Evolutionary conservation across 2,888 invertebrate species (phyloP), one percentile per base, ranked within the genome.

Genomic region (Thelaira solivaga): DNA sequence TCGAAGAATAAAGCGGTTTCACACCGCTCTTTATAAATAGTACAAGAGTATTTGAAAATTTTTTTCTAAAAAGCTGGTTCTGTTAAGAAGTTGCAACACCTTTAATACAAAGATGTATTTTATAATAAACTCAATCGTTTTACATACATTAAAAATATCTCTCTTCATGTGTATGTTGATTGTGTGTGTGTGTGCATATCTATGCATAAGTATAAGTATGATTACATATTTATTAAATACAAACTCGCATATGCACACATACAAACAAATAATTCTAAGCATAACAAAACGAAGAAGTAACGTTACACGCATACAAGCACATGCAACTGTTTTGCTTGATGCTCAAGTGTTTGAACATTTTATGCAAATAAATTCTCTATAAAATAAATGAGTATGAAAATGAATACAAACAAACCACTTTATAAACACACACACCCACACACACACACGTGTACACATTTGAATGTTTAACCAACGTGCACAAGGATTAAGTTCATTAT

Each of bases 401-500:
- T 34, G 26, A 73, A 65, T 43, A 43, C 29, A 53, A 24, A 34
- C 51, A 43, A 68, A 68, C 34, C 36, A 73, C 26, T 65, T 34
- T 71, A 24, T n/a, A 71, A 51, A 13, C n/a, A 57, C 16, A 49
- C 20, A 11, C 26, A 26, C 11, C 26, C 2, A 6, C 22, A 29
- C 0, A 7, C 5, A 45, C 11, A 31, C 20, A 13, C 31, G 45
- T 13, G 24, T 4, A 62, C 16, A 61, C 36, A 59, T 53, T 61
- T 53, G 43, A 74, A 45, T 61, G 67, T 67, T 61, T 47, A 74
- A 61, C 61, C 61, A 68, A 68, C 61, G 76, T 76, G 57, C 71
- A 76, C 43, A 59, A 76, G 64, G 64, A 71, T 71, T 57, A 76
- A 71, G 59, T 76, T 65, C 71, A 76, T 76, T 71, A 76, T 65